Evolutionary conservation across 2,888 invertebrate species (phyloP).

Genomic region (Formica aserva): DNA sequence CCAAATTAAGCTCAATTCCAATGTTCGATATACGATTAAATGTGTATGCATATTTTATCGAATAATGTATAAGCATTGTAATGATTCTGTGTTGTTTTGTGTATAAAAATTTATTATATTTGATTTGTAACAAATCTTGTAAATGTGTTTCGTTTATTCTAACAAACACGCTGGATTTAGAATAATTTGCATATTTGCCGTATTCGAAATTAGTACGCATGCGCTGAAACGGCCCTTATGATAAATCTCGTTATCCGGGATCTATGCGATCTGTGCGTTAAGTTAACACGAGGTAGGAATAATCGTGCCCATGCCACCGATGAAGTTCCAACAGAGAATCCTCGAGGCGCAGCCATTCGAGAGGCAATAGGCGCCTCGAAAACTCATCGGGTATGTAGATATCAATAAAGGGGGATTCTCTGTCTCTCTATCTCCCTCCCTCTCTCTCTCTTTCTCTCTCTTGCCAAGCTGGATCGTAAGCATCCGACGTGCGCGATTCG

Average conservation of each 20-base stretch:
- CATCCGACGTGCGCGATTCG: constrained; percentile 73
- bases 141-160: neutral
- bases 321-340: constrained; percentile 64
- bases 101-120: constrained; percentile 16
- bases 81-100: neutral
- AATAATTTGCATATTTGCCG: neutral
- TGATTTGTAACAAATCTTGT: neutral
- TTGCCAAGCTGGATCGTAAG: constrained; percentile 64
- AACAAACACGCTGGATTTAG: neutral
- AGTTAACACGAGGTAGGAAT: constrained; percentile 65
- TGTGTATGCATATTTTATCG: constrained; percentile 19
- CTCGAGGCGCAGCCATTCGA: constrained; percentile 62
- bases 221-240: constrained; percentile 10
- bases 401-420: constrained; percentile 82
- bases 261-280: constrained; percentile 64
- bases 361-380: constrained; percentile 65
- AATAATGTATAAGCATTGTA: neutral
- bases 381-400: constrained; percentile 82
- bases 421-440: neutral
- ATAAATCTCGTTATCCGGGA: constrained; percentile 59
- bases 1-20: constrained; percentile 40
- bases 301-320: constrained; percentile 56
- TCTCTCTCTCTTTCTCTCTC: neutral
- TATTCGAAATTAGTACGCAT: constrained; percentile 15
- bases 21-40: neutral